Evolutionary conservation across 2,797 vertebrate genomes (phyloP).

Genomic region (Anomalospiza imberbis): DNA sequence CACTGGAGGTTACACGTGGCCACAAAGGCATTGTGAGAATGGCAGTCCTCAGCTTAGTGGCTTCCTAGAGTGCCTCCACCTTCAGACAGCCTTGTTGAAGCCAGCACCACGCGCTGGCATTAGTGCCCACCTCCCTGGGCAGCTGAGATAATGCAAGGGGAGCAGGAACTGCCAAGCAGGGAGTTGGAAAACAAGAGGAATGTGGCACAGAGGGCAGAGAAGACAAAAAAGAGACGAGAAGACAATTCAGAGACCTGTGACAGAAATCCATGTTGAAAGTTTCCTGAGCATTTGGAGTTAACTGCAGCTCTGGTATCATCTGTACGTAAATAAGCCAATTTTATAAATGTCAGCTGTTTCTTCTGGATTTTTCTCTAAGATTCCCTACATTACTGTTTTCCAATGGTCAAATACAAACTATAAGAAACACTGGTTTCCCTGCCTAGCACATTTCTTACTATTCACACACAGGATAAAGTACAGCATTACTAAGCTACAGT

Average conservation of each 20-base stretch:
- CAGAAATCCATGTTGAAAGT: background rate
- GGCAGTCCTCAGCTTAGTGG: background rate
- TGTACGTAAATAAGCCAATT: background rate
- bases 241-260: background rate
- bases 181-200: background rate
- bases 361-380: background rate
- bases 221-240: background rate
- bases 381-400: background rate
- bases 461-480: background rate
- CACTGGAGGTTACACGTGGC: background rate
- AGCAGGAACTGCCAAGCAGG: background rate
- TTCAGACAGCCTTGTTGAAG: background rate
- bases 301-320: background rate
- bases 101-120: accelerated
- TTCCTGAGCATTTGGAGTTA: background rate
- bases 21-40: background rate
- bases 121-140: background rate
- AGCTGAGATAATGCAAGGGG: background rate
- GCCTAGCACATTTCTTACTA: background rate
- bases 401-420: background rate
- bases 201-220: background rate
- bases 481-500: constrained; percentile 12
- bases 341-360: background rate
- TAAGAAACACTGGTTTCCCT: background rate
- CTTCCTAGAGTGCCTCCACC: background rate